These are phyloP conservation scores for Danio choprae DNA, from an alignment of 2,797 vertebrate species.

Conservation along the genomic window DNA sequence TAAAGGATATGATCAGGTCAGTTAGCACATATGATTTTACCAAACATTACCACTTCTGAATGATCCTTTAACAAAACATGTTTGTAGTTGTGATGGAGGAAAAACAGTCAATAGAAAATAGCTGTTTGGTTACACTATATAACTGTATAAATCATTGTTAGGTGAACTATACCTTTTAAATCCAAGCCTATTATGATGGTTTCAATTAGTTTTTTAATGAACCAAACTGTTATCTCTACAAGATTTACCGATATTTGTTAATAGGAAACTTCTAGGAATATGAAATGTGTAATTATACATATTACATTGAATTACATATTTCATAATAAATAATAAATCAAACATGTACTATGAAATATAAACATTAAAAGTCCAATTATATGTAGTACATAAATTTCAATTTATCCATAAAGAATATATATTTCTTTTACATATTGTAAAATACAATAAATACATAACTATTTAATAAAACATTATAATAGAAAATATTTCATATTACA, in stretches of 20 bases:
- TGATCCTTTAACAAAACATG: neutral
- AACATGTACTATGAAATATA: neutral
- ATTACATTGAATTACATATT: neutral
- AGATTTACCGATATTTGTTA: no score
- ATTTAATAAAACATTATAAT: neutral
- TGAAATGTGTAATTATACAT: no score
- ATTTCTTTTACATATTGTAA: neutral
- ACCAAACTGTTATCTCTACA: no score
- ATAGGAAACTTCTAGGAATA: no score
- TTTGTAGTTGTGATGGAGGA: no score
- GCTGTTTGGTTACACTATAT: no score
- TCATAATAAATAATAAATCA: neutral
- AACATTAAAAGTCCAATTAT: neutral
- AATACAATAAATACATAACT: no score
- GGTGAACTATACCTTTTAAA: no score
- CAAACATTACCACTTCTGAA: neutral
- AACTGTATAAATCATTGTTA: no score
- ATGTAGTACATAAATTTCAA: neutral
- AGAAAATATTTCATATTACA: neutral
- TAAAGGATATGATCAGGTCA: neutral
- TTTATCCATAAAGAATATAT: neutral
- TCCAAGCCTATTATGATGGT: no score
- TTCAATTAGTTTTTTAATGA: neutral
- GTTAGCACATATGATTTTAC: neutral
- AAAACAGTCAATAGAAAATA: no score